A percentile compares a stretch with the other conserved stretches of the same genome.
These are phyloP conservation scores for Tolmerus cingulatus DNA, from an alignment of 2,888 invertebrate genomes.

Conservation along the genomic window DNA sequence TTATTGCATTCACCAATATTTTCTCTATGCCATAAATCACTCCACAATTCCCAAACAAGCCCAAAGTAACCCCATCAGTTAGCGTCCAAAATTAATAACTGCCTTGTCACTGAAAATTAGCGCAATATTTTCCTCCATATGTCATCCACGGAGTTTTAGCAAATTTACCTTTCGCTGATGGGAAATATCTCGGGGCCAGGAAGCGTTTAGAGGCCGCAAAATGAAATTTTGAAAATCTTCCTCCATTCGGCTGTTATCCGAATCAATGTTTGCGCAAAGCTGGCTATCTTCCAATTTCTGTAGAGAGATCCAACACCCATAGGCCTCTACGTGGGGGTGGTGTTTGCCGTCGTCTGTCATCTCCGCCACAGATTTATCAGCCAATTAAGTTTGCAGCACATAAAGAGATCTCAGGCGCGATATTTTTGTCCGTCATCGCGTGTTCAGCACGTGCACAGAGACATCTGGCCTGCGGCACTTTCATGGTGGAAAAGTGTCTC, in stretches of 20 bases:
- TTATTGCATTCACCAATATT: neutral
- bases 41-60: neutral
- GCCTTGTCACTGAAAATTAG: neutral
- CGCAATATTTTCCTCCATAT: neutral
- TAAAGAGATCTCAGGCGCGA: conserved; percentile 24
- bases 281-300: conserved; percentile 26
- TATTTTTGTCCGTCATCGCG: conserved; percentile 24
- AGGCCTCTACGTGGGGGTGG: neutral
- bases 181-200: neutral
- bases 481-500: neutral
- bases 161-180: neutral
- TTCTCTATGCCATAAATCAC: neutral
- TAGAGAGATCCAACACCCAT: neutral
- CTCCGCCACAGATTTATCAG: conserved; percentile 9
- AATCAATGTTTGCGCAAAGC: conserved; percentile 3
- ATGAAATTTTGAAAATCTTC: conserved; percentile 12
- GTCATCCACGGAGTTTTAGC: neutral
- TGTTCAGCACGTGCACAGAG: conserved; percentile 5
- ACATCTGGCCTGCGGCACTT: conserved; percentile 5
- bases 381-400: conserved; percentile 32
- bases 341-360: neutral
- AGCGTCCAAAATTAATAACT: neutral
- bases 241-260: neutral
- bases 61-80: neutral
- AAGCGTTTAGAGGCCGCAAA: neutral